Evolutionary conservation across 2,113 vertebrate genomes (phyloP), one percentile per base, ranked within the genome.

Genomic region (Taurulus bubalis): DNA sequence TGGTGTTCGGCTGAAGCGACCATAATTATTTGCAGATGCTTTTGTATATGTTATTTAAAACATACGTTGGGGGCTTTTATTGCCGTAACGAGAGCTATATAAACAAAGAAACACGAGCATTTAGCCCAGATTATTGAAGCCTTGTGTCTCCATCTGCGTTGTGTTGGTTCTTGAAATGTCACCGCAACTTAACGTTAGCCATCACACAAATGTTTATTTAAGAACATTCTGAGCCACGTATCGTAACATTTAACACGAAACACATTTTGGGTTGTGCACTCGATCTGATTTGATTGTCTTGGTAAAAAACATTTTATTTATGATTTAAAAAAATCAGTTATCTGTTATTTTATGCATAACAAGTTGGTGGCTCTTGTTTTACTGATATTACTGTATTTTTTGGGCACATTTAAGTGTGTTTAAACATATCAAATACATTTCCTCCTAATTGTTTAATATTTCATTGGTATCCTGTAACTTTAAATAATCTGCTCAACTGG

Each of bases 121-220:
- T 0, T 24, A 4, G 0, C 30, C 11, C 12, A 7, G 6, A 14
- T n/a, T 8, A 9, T 73, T 0, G 10, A 45, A 16, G 51, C 47
- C 4, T 22, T 63, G 22, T 78, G 11, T 55, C 12, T 36, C 14
- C 9, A 15, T 68, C 30, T 40, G 2, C 18, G 30, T 60, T 65
- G 59, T 74, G 73, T 49, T 74, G 63, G 26, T 55, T 3, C 4
- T 14, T 24, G 68, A 77, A 67, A 67, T 36, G 12, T 42, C 26
- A 68, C 47, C 4, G 7, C 20, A 8, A 26, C 14, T 11, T 63
- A 56, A 24, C 36, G 28, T 22, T 70, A 14, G 40, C 40, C 40
- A 3, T 42, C 67, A 45, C 18, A 16, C 15, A 68, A 53, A 62
- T 53, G 20, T 68, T 62, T 49, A 4, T 1, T 20, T 30, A 32